Conservation (phyloP, 2,888 invertebrate species). For the Pheosia tremula region DNA sequence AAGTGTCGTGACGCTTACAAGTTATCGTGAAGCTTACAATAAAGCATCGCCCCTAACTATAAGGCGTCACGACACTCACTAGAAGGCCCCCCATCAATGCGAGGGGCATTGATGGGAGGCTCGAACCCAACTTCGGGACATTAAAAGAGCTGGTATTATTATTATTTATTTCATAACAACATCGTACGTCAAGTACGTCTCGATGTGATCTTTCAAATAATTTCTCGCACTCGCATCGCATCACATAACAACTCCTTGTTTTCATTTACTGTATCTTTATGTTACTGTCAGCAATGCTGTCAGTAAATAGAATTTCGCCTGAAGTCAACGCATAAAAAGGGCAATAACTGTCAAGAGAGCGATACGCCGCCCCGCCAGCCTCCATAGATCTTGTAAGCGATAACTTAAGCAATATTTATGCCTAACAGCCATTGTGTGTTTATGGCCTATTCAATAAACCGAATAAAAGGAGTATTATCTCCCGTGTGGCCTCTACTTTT, state of each 20-base stretch:
- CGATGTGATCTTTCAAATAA: not conserved
- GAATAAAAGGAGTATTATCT: slow-evolving; percentile 45
- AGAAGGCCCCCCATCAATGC: too few species aligned
- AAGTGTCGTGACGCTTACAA: too few species aligned
- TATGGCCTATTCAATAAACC: slow-evolving; percentile 63
- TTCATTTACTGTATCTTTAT: slow-evolving; percentile 50
- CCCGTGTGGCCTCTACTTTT: slow-evolving; percentile 4
- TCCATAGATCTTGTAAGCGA: slow-evolving; percentile 60
- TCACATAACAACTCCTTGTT: slow-evolving; percentile 9
- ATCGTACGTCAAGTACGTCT: too few species aligned
- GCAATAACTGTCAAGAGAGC: slow-evolving; percentile 70
- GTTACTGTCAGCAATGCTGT: slow-evolving; percentile 58
- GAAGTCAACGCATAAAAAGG: slow-evolving; percentile 67
- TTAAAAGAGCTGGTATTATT: too few species aligned
- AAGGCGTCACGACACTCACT: too few species aligned
- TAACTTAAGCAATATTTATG: slow-evolving; percentile 69
- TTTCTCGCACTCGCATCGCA: not conserved
- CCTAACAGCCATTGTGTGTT: slow-evolving; percentile 59
- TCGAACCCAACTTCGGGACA: too few species aligned
- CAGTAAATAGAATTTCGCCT: slow-evolving; percentile 66
- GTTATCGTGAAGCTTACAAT: too few species aligned
- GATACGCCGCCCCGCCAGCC: slow-evolving; percentile 57
- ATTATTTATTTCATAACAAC: not conserved
- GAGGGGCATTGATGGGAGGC: too few species aligned
- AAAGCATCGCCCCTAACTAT: too few species aligned